Evolutionary conservation across 2,797 vertebrate species (phyloP), one percentile per base, ranked within the genome.

Genomic region (Distichodus sexfasciatus): DNA sequence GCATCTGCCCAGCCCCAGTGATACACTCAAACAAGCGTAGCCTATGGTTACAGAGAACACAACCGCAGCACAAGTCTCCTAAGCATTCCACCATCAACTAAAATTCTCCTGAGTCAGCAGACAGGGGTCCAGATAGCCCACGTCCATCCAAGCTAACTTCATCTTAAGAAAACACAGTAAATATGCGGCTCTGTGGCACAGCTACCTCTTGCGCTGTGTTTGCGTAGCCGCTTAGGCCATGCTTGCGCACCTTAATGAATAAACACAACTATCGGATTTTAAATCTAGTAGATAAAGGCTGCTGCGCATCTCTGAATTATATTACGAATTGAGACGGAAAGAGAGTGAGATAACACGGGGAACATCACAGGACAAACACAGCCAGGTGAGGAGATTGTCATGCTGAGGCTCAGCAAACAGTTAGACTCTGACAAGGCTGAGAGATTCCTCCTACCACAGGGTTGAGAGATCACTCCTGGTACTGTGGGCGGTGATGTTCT

Each of bases 271-370:
- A 84, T 89, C 78, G 79, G 75, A 70, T 72, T 54, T 66, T 76
- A 36, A 38, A 77, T 78, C 64, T 51, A 23, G n/a, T 72, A 75
- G 77, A 89, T 84, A 87, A 81, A 71, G 66, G 69, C 63, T 65
- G 51, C 61, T 38, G 59, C 51, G 63, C 67, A 70, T 63, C 63
- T 82, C 82, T 85, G 85, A 84, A 87, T 87, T 84, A 88, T 85
- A 85, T 85, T 85, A 75, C 79, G 83, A 86, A 87, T 88, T 85
- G 84, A 87, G 83, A n/a, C 9, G 36, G 14, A 61, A 48, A 75
- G 57, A 72, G 57, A 50, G 35, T 76, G 70, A 72, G 73, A 81
- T 65, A 72, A 47, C 40, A 4, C 66, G 15, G 35, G 79, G 73
- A 72, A 81, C 81, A 74, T 28, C 31, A 46, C 75, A 71, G 63